A percentile compares a stretch with the other conserved stretches of the same genome.
Conservation (phyloP, 2,888 invertebrate genomes). For the Ischnus inquisitorius region DNA sequence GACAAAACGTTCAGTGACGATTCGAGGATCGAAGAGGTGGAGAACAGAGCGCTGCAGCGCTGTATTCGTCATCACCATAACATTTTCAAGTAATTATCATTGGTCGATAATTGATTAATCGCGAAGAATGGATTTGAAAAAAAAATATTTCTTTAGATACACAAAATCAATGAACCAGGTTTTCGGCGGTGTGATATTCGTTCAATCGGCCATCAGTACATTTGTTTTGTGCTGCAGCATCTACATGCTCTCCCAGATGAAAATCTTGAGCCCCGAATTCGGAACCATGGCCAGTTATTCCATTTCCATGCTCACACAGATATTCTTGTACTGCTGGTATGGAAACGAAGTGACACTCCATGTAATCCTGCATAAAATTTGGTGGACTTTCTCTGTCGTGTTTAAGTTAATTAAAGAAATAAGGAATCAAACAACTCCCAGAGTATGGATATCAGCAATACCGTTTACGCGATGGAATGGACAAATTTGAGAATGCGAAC, state of each 20-base stretch:
- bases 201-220: constrained; percentile 41
- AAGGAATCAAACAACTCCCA: no score
- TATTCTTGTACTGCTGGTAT: constrained; percentile 60
- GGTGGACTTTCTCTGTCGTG: no score
- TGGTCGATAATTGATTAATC: background rate
- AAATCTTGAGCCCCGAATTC: constrained; percentile 25
- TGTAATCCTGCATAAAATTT: background rate
- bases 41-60: background rate
- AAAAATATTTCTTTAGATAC: constrained; percentile 29
- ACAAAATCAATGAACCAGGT: constrained; percentile 26
- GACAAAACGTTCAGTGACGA: background rate
- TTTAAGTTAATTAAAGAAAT: no score
- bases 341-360: constrained; percentile 55
- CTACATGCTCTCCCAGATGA: constrained; percentile 20
- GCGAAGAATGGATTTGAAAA: background rate
- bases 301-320: constrained; percentile 29
- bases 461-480: constrained; percentile 21
- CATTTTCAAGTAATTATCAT: constrained; percentile 2
- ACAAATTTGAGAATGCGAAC: background rate
- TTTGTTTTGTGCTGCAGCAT: constrained; percentile 42
- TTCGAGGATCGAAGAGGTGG: background rate
- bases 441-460: background rate
- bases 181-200: constrained; percentile 44
- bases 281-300: constrained; percentile 1
- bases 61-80: constrained; percentile 3